Evolutionary conservation across 2,888 invertebrate genomes (phyloP).

Genomic region (Heliconius ismenius): DNA sequence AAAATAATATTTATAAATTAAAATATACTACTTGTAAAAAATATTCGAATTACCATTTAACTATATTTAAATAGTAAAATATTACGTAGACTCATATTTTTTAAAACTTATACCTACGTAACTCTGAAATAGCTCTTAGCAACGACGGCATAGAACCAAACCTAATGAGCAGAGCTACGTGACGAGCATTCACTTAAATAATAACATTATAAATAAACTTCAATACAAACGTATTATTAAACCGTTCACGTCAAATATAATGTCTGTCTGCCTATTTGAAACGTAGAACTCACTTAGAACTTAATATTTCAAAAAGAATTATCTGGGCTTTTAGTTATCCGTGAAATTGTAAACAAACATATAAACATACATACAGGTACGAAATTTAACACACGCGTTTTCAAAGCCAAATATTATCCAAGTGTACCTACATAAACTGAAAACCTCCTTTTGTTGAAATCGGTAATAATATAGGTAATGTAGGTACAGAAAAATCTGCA

Average conservation of each 20-base stretch:
- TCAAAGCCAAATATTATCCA: too few relatives aligned
- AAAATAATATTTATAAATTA: too few relatives aligned
- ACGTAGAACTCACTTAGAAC: background rate
- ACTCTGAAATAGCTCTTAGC: background rate
- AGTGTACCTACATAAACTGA: too few relatives aligned
- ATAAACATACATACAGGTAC: too few relatives aligned
- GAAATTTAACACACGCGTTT: too few relatives aligned
- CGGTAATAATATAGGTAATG: background rate
- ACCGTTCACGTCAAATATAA: background rate
- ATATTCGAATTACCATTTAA: background rate
- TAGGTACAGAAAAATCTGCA: too few relatives aligned
- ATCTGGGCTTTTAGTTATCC: too few relatives aligned
- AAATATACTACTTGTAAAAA: too few relatives aligned
- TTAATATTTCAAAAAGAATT: too few relatives aligned
- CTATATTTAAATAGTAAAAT: background rate
- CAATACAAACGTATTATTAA: background rate
- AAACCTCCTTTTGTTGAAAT: too few relatives aligned
- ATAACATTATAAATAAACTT: background rate
- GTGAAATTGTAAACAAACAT: too few relatives aligned
- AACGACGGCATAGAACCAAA: background rate
- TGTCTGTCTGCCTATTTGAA: background rate
- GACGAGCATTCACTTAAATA: slow-evolving; percentile 3
- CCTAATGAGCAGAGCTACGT: background rate
- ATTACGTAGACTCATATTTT: background rate
- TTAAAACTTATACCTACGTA: background rate